These are phyloP conservation scores for Pocillopora verrucosa DNA, from an alignment of 64 coral and sea anemone species.

Conservation along the genomic window DNA sequence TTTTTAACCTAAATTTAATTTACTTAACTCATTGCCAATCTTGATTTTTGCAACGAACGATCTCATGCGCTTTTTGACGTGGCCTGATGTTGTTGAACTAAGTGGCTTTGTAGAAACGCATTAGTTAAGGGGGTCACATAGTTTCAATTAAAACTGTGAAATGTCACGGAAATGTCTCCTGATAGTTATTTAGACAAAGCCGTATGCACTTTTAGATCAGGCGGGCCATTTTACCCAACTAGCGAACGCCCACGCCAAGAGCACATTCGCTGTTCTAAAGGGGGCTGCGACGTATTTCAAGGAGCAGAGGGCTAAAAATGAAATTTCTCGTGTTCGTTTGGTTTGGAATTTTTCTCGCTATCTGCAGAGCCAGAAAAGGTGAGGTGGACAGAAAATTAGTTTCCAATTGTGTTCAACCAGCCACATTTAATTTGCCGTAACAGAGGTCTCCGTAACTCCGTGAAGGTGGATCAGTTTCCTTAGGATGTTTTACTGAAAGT, in stretches of 20 bases:
- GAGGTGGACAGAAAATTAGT: background rate
- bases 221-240: background rate
- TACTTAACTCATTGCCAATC: no score
- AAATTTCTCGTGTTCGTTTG: background rate
- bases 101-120: background rate
- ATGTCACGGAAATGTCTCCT: slow-evolving; percentile 19
- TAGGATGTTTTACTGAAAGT: no score
- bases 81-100: no score
- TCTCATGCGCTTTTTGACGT: no score
- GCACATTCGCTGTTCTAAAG: background rate
- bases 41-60: no score
- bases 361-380: slow-evolving; percentile 23
- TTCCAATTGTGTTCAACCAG: background rate
- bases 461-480: no score
- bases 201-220: background rate
- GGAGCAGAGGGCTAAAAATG: background rate
- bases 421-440: background rate
- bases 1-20: no score
- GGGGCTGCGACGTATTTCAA: background rate
- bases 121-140: slow-evolving; percentile 10
- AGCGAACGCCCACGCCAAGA: background rate
- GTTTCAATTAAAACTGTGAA: slow-evolving; percentile 16
- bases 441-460: background rate
- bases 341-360: background rate
- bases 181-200: background rate